Conservation (phyloP, 2,113 vertebrate genomes). For the Psilopogon haemacephalus region DNA sequence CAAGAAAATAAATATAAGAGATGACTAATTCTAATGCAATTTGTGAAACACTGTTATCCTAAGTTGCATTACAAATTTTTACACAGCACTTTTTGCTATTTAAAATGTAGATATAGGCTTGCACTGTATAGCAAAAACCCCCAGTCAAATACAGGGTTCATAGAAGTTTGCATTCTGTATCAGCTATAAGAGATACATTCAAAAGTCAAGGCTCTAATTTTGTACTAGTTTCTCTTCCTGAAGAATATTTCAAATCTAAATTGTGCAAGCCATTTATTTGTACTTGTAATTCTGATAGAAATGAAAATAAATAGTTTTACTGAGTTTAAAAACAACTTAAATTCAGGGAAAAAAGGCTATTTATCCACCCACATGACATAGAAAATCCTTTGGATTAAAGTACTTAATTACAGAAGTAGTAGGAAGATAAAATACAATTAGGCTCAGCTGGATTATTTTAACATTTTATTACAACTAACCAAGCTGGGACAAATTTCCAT, state of each 20-base stretch:
- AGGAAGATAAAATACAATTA: constrained; percentile 58
- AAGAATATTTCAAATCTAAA: not conserved
- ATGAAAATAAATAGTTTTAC: constrained; percentile 23
- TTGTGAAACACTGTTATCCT: not conserved
- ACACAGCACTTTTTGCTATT: not conserved
- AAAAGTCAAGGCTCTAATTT: not conserved
- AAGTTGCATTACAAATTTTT: not conserved
- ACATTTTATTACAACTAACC: constrained; percentile 46
- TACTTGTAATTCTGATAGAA: not conserved
- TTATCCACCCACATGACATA: constrained; percentile 43
- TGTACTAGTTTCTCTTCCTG: not conserved
- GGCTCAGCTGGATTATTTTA: constrained; percentile 34
- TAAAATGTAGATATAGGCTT: not conserved
- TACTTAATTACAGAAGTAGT: constrained; percentile 42
- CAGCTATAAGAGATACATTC: constrained; percentile 16
- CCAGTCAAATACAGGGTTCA: not conserved
- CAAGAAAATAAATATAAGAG: not conserved
- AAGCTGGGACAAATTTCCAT: not conserved
- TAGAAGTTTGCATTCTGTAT: not conserved
- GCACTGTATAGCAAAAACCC: not conserved
- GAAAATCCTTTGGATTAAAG: constrained; percentile 58
- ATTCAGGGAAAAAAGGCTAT: constrained; percentile 3
- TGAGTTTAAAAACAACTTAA: constrained; percentile 39
- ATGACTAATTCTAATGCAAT: not conserved
- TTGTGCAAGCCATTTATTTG: not conserved